Evolutionary conservation across 2,888 invertebrate species (phyloP), one percentile per base, ranked within the genome.

Genomic region (Ferdinandea cuprea): DNA sequence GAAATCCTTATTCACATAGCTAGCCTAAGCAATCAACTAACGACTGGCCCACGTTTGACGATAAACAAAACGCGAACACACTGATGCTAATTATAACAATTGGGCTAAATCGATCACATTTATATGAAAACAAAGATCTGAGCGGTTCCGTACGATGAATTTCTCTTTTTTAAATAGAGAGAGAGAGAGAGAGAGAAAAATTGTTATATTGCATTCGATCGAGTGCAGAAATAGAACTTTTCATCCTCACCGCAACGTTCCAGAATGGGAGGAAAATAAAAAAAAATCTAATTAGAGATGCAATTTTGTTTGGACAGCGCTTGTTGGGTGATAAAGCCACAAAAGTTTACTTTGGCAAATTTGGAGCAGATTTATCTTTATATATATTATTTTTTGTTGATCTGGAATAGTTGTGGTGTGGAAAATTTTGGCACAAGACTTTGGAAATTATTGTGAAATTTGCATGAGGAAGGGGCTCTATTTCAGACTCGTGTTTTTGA

Each of bases 271-370:
- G 15, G 46, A 35, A 25, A 15, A 13, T 46, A 35, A 19, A 59
- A 13, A 9, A 35, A 35, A 30, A 50, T 42, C 32, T n/a, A n/a
- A 71, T 61, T 71, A 42, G 25, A 61, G 25, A 32, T 54, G 63
- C 59, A 46, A 73, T 73, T 44, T 61, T 79, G 54, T 80, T 80
- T 80, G 19, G 68, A 74, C 68, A 80, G 48, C 19, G 61, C 42
- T 63, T 73, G 79, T 73, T 68, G 73, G 68, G 61, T 68, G 50
- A 56, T 61, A 61, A 69, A 80, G 48, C 73, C 61, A 30, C 50
- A 58, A 6, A 50, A 63, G 56, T 66, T 74, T 73, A 73, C 73
- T 48, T 73, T 73, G 65, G 73, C 73, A 37, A 40, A n/a, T 35
- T 25, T 35, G 28, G 25, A 40, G 8, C 13, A n/a, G 40, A 42